A percentile compares a stretch with the other conserved stretches of the same genome.
phyloP scores from a whole-genome alignment of 1,140 invertebrate species.

The Aculops lycopersici region DNA sequence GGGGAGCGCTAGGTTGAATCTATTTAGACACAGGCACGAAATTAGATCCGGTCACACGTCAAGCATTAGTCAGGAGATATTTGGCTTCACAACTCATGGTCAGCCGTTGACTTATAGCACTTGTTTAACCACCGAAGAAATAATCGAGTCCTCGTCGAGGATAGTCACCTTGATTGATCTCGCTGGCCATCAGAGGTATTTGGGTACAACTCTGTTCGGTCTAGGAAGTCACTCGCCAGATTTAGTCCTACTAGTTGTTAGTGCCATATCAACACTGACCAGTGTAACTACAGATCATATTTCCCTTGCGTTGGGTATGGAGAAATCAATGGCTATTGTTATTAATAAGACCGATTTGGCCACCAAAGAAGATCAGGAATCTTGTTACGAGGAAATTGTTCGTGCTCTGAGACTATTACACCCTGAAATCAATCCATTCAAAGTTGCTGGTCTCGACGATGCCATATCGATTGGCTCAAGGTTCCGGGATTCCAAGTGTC shows the following conservation, averaged over 20 bases:
- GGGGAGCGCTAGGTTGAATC: conserved; percentile 65
- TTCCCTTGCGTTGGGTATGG: conserved; percentile 39
- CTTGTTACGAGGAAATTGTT: conserved; percentile 26
- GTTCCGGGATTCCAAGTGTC: conserved; percentile 26
- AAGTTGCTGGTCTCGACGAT: neutral
- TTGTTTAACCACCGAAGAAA: conserved; percentile 66
- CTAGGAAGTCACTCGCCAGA: conserved; percentile 74
- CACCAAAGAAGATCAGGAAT: conserved; percentile 17
- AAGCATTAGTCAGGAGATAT: conserved; percentile 76
- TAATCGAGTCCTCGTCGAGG: conserved; percentile 58
- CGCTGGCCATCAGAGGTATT: conserved; percentile 79
- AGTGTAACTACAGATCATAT: conserved; percentile 33
- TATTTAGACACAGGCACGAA: conserved; percentile 83
- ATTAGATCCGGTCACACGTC: conserved; percentile 79
- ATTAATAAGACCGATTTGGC: conserved; percentile 55
- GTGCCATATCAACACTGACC: conserved; percentile 23
- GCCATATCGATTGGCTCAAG: conserved; percentile 27
- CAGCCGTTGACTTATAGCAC: conserved; percentile 56
- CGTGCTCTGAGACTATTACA: conserved; percentile 23
- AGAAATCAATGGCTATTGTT: conserved; percentile 56
- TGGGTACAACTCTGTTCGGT: conserved; percentile 73
- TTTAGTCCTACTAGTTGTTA: conserved; percentile 65
- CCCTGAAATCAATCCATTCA: neutral
- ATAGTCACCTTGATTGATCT: conserved; percentile 79
- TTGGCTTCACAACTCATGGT: conserved; percentile 51